Conservation (phyloP, 1,140 invertebrate genomes). For the Zaprionus davidi region DNA sequence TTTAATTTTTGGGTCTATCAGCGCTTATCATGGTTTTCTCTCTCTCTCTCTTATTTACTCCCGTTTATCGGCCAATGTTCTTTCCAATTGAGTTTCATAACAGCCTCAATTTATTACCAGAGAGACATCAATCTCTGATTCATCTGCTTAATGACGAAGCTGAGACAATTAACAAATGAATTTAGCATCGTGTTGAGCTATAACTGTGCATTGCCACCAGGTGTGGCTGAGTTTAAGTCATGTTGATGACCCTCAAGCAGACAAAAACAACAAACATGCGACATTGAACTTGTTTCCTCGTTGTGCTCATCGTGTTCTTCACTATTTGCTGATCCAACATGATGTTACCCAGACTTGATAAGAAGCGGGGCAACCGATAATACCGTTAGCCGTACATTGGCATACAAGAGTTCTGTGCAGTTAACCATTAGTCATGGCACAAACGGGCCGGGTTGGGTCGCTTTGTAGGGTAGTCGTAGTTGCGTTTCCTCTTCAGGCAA, state of each 20-base stretch:
- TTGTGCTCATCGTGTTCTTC: not conserved
- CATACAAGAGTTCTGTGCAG: constrained; percentile 17
- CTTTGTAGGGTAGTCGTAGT: not conserved
- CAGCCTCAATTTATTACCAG: constrained; percentile 34
- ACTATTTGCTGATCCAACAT: not conserved
- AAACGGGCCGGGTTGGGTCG: constrained; percentile 2
- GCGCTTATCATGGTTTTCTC: not conserved
- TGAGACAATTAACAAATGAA: constrained; percentile 66
- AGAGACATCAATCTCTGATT: constrained; percentile 57
- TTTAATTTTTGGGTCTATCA: constrained; percentile 1
- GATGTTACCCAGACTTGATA: constrained; percentile 46
- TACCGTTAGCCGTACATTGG: constrained; percentile 48
- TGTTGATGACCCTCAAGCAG: not conserved
- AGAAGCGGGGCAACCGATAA: constrained; percentile 52
- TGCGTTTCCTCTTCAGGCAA: constrained; percentile 3
- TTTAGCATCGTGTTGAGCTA: constrained; percentile 11
- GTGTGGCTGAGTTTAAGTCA: not conserved
- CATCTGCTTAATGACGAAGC: constrained; percentile 56
- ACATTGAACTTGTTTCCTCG: constrained; percentile 8
- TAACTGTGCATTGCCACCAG: not conserved
- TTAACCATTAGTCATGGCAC: constrained; percentile 40
- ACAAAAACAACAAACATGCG: not conserved
- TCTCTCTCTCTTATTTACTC: not conserved
- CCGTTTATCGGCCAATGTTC: constrained; percentile 36
- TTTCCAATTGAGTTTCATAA: constrained; percentile 47